These are phyloP conservation scores for Amblyjoppa proteus DNA, from an alignment of 2,888 invertebrate species.

Conservation along the genomic window DNA sequence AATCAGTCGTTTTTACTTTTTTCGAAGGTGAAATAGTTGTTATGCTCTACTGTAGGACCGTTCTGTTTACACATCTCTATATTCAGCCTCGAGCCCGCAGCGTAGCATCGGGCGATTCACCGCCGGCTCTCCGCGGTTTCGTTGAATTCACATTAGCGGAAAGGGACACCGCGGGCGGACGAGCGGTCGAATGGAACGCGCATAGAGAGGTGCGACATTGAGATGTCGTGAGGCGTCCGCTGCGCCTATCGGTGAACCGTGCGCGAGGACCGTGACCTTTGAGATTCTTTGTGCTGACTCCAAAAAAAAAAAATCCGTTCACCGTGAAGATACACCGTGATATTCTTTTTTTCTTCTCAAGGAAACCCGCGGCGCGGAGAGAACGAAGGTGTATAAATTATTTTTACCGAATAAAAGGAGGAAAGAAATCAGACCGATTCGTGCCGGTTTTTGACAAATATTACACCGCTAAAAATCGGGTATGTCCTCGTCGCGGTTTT, in stretches of 20 bases:
- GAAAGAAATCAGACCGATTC: not conserved
- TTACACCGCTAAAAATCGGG: not conserved
- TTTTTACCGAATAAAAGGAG: slow-evolving; percentile 3
- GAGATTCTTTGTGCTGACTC: slow-evolving; percentile 22
- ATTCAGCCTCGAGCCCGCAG: slow-evolving; percentile 12
- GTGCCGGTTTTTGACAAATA: not conserved
- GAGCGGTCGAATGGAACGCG: not conserved
- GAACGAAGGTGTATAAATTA: slow-evolving; percentile 37
- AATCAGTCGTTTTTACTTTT: not conserved
- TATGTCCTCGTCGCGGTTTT: not conserved
- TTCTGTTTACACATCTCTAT: not conserved
- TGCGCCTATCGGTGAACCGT: slow-evolving; percentile 15
- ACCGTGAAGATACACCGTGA: slow-evolving; percentile 12
- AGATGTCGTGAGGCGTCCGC: not conserved
- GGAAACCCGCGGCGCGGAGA: slow-evolving; percentile 8
- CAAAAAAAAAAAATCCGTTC: not conserved
- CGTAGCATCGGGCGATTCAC: not conserved
- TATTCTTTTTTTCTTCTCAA: not conserved
- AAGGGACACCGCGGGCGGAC: not conserved
- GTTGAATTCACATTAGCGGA: slow-evolving; percentile 26
- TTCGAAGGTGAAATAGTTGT: slow-evolving; percentile 40
- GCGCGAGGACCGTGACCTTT: slow-evolving; percentile 39
- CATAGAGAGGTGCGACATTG: not conserved
- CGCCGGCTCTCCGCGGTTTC: not conserved
- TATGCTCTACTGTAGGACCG: slow-evolving; percentile 39